These are phyloP conservation scores for Atta cephalotes DNA, from an alignment of 1,140 invertebrate species.

Conservation along the genomic window DNA sequence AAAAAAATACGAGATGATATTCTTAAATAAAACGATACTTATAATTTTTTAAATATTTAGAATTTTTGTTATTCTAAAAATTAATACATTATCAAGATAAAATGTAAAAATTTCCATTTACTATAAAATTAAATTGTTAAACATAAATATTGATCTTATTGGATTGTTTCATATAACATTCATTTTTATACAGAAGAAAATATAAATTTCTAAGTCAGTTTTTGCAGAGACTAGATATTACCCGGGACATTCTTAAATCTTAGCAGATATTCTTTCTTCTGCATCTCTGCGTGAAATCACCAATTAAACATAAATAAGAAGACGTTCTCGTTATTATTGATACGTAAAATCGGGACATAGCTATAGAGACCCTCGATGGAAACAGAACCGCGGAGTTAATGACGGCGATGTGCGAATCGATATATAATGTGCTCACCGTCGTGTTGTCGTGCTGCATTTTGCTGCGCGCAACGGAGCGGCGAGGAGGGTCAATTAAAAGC, in stretches of 20 bases:
- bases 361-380: conserved; percentile 57
- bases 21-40: too few species aligned
- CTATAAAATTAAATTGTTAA: too few species aligned
- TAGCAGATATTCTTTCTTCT: not conserved
- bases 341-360: conserved; percentile 39
- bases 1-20: too few species aligned
- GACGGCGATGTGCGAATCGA: conserved; percentile 59
- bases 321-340: conserved; percentile 27
- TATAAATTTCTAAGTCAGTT: too few species aligned
- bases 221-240: too few species aligned
- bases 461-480: not conserved
- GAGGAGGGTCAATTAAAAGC: conserved; percentile 51
- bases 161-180: too few species aligned
- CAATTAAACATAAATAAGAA: not conserved
- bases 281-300: not conserved
- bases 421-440: conserved; percentile 43
- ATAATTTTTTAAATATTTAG: too few species aligned
- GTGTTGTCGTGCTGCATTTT: conserved; percentile 36
- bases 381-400: conserved; percentile 59
- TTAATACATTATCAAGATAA: too few species aligned
- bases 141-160: too few species aligned
- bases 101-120: too few species aligned
- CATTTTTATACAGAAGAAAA: too few species aligned
- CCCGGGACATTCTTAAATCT: not conserved
- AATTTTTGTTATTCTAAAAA: too few species aligned